Base-by-base conservation (phyloP, 1,140 invertebrate genomes). In the Musca domestica region DNA sequence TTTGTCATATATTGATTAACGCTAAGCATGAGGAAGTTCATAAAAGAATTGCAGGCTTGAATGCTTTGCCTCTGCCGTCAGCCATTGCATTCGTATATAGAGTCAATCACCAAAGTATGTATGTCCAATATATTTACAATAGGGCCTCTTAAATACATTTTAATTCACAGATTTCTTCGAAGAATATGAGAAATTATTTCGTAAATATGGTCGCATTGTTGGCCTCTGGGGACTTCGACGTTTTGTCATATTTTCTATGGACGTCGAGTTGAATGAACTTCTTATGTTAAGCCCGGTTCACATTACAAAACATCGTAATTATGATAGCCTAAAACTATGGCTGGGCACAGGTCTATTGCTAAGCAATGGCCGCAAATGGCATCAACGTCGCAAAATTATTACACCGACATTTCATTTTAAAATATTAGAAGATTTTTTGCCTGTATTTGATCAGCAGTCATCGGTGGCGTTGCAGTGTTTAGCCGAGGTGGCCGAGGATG, bases 381-480 rank as follows among this genome's bases (percentile, higher is more conserved):
- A 87, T n/a, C 78, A 74, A 0, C 79, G 91, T 61, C 80, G 93
- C 41, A 93, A 92, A 82, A 83, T 94, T 49, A 74, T 95, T 10
- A 95, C 93, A 3, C 91, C 92, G 22, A 88, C 91, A 0, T 95
- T 95, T 77, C 93, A 95, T 78, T 94, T 94, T 76, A 88, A 88
- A 67, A 94, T 95, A 58, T 82, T 95, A 3, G 87, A 93, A 69
- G 87, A 91, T 73, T 95, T 94, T 74, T 68, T 92, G 2, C 83
- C 86, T 9, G 83, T 91, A 2, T 91, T 93, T 76, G 87, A 88
- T 71, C 85, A 88, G 67, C 88, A 92, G 72, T 82, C 85, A 22
- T 72, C 82, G 3, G 81, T 85, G 15, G 78, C 93, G 63, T 78
- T 87, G 0, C 70, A 86, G 0, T 14, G 51, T 41, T 51, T 73